A percentile compares a stretch with the other conserved stretches of the same genome.
These are phyloP conservation scores for Odontomachus brunneus DNA, from an alignment of 1,140 invertebrate genomes.

Conservation along the genomic window DNA sequence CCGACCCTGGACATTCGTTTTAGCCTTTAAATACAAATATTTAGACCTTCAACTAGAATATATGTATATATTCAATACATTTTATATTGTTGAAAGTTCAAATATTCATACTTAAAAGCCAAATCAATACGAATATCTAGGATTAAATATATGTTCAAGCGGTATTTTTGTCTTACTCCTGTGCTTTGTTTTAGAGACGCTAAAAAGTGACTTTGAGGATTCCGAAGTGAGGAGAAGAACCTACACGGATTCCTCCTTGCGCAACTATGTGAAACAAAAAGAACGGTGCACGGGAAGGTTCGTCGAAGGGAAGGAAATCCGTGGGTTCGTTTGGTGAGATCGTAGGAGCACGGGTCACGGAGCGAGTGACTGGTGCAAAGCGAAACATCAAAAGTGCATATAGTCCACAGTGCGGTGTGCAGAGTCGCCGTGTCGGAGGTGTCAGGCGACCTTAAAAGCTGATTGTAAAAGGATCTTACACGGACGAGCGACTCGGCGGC, in stretches of 20 bases:
- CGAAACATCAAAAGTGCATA: slow-evolving; percentile 49
- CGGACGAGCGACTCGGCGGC: slow-evolving; percentile 8
- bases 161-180: too few species aligned
- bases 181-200: background rate
- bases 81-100: too few species aligned
- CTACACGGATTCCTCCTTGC: background rate
- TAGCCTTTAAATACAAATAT: too few species aligned
- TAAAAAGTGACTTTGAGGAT: background rate
- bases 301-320: background rate
- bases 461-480: slow-evolving; percentile 64
- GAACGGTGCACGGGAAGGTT: background rate
- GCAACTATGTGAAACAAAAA: background rate
- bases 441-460: slow-evolving; percentile 40
- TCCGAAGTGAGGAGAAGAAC: background rate
- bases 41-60: too few species aligned
- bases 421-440: slow-evolving; percentile 12
- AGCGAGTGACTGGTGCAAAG: background rate
- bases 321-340: background rate
- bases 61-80: too few species aligned
- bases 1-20: too few species aligned
- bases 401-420: slow-evolving; percentile 7
- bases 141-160: too few species aligned
- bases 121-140: too few species aligned
- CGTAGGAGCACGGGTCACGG: background rate
- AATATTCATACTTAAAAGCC: too few species aligned